Percentiles rank a stretch among this genome's conserved stretches.
Conservation (phyloP, 2,113 vertebrate species). For the Myrmophylax atrothorax region DNA sequence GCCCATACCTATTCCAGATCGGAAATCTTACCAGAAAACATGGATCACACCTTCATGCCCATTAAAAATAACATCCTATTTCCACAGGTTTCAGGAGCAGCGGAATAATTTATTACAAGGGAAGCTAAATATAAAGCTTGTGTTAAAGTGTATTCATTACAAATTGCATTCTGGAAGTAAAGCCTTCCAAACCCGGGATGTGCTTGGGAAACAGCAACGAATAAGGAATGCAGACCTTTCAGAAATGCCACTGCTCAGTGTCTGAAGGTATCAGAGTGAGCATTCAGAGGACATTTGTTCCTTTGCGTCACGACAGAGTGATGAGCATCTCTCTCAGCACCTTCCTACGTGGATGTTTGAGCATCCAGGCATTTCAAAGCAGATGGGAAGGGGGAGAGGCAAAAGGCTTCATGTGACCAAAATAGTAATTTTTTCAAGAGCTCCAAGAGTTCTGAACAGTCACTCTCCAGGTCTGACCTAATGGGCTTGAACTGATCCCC, state of each 20-base stretch:
- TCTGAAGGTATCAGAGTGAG: constrained; percentile 50
- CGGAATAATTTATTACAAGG: background rate
- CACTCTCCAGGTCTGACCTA: background rate
- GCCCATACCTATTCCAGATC: background rate
- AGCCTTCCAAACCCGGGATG: background rate
- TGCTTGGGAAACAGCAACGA: background rate
- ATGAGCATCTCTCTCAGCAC: constrained; percentile 55
- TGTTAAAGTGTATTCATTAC: background rate
- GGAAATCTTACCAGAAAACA: background rate
- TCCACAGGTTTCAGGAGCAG: background rate
- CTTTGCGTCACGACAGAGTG: constrained; percentile 41
- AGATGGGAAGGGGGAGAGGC: constrained; percentile 58
- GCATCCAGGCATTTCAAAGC: constrained; percentile 54
- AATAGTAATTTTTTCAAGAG: background rate
- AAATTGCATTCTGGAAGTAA: background rate
- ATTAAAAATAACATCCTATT: background rate
- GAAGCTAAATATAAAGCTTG: background rate
- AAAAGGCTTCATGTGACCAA: constrained; percentile 31
- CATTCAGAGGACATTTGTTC: constrained; percentile 25
- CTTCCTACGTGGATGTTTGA: constrained; percentile 56
- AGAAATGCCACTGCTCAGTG: constrained; percentile 14
- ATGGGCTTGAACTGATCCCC: background rate
- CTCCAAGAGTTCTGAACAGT: background rate
- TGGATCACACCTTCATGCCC: background rate
- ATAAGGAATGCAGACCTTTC: background rate